These are phyloP conservation scores for Harmothoe impar DNA, from an alignment of 2,888 invertebrate species.

Conservation along the genomic window DNA sequence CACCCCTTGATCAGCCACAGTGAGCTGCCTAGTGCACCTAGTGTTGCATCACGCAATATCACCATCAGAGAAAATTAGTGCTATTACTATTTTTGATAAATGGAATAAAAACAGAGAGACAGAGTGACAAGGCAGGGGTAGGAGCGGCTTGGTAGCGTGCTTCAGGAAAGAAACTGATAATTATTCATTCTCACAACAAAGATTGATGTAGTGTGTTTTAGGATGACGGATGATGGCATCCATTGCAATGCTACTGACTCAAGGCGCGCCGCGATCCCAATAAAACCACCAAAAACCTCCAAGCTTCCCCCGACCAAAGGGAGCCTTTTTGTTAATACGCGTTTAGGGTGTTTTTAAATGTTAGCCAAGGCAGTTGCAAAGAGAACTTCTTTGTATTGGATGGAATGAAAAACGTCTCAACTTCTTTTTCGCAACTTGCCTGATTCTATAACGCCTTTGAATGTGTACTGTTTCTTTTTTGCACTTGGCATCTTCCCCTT, in stretches of 20 bases:
- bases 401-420: no score
- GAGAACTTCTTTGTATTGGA: neutral
- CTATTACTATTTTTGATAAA: slow-evolving; percentile 37
- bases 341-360: neutral
- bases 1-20: neutral
- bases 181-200: slow-evolving; percentile 18
- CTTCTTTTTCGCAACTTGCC: no score
- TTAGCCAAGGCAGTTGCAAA: neutral
- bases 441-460: no score
- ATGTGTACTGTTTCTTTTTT: no score
- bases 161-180: neutral
- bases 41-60: neutral
- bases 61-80: slow-evolving; percentile 24
- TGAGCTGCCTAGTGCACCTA: neutral
- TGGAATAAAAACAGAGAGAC: neutral
- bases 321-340: neutral
- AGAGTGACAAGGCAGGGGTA: neutral
- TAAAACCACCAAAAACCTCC: neutral
- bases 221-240: neutral
- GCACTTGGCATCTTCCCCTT: no score
- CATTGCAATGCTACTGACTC: neutral
- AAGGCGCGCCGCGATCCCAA: neutral
- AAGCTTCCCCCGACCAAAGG: neutral
- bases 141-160: neutral
- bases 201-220: neutral